Evolutionary conservation across 2,113 vertebrate species (phyloP), one percentile per base, ranked within the genome.

Genomic region (Oostethus manadensis): DNA sequence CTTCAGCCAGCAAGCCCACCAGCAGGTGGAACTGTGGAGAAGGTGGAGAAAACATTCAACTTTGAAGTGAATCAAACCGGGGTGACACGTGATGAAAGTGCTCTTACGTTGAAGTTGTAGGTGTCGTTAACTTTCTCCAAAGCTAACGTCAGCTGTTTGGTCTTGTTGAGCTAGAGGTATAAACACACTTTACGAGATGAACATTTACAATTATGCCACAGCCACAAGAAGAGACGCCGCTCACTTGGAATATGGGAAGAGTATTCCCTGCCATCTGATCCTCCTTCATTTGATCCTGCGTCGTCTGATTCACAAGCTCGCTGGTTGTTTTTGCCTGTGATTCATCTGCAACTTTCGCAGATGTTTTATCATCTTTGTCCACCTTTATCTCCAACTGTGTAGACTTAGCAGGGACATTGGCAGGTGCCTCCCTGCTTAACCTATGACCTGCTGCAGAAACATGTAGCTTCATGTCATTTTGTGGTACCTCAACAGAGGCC

Each of bases 51-150:
- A 11, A 10, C 14, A 22, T 7, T 18, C 3, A 40, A 56, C n/a
- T 49, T 0, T 4, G 15, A 1, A 38, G 8, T 15, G 8, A 11
- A 44, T 4, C 40, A 10, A 16, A 45, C 8, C 4, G 20, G 1
- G 40, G 23, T 6, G 10, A 48, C 2, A 38, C 8, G 7, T 2
- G 40, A 23, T 1, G 22, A 45, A 10, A 1, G 6, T 6, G 15
- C 3, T 69, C 92, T 92, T 70, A 93, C 92, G 0, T 77, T 88
- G 77, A 93, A 93, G 80, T 76, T 91, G 80, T 92, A 93, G 26
- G 79, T 73, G 55, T 67, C 71, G 0, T 80, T 75, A 0, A 46
- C 2, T 49, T 82, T 79, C 18, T 59, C 59, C 67, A 94, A 74
- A 17, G 46, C 78, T 18, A 92, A 45, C 3, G 46, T 70, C 62